Evolutionary conservation across 2,888 invertebrate genomes (phyloP).

Genomic region (Crioceris asparagi): DNA sequence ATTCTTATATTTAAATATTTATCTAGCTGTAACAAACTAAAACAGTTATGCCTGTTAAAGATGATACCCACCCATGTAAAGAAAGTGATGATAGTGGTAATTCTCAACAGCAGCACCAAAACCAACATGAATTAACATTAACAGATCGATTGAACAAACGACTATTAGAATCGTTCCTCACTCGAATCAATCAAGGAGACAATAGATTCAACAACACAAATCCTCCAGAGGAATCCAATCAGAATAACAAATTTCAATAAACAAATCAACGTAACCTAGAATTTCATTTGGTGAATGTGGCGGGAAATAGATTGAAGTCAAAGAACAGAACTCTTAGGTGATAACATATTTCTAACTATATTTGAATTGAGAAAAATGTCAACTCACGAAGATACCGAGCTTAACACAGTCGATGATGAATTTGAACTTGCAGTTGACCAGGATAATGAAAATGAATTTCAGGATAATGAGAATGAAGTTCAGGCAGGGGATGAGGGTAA

Average conservation of each 20-base stretch:
- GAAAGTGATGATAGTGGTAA: not conserved
- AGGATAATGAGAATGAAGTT: slow-evolving; percentile 14
- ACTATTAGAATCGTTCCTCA: slow-evolving; percentile 50
- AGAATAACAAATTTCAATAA: slow-evolving; percentile 6
- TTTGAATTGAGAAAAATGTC: slow-evolving; percentile 17
- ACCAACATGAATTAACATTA: slow-evolving; percentile 38
- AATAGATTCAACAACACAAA: slow-evolving; percentile 10
- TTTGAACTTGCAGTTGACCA: slow-evolving; percentile 9
- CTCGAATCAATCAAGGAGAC: slow-evolving; percentile 42
- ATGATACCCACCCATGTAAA: not conserved
- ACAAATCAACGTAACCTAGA: slow-evolving; percentile 20
- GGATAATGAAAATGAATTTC: slow-evolving; percentile 18
- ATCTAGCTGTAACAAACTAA: too few species aligned
- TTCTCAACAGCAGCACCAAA: too few species aligned
- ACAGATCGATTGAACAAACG: slow-evolving; percentile 59
- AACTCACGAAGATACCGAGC: slow-evolving; percentile 18
- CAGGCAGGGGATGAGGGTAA: slow-evolving; percentile 30
- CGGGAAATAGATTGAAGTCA: slow-evolving; percentile 16
- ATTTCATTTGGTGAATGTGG: slow-evolving; percentile 7
- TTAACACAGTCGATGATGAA: slow-evolving; percentile 4
- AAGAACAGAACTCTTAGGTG: not conserved
- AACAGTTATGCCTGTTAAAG: slow-evolving; percentile 3
- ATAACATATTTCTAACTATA: slow-evolving; percentile 1
- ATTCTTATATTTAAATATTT: too few species aligned
- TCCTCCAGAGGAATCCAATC: slow-evolving; percentile 11